These are phyloP conservation scores for Microtus richardsoni DNA, from an alignment of 2,113 vertebrate genomes.

Conservation along the genomic window DNA sequence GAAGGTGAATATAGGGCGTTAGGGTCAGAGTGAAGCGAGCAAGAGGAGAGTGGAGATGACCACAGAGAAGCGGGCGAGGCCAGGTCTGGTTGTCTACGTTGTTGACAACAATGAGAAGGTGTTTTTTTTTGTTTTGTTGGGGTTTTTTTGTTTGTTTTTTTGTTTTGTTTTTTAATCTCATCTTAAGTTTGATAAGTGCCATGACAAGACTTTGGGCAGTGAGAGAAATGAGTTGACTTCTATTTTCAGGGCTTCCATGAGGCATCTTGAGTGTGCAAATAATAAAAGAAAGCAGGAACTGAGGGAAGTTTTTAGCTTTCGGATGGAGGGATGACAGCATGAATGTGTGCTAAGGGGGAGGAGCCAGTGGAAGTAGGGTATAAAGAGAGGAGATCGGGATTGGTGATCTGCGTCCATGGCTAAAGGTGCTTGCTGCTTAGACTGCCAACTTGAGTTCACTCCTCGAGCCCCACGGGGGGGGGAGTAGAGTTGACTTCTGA, in stretches of 20 bases:
- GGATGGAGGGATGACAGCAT: not conserved
- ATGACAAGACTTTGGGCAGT: not conserved
- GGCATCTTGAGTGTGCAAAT: not conserved
- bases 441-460: too few relatives aligned
- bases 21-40: slow-evolving; percentile 1
- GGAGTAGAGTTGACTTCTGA: too few relatives aligned
- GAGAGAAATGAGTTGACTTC: not conserved
- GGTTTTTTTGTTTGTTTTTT: too few relatives aligned
- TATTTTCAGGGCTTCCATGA: slow-evolving; percentile 16
- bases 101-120: not conserved
- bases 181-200: not conserved
- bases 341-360: not conserved
- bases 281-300: not conserved
- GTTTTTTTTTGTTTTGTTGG: not conserved
- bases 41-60: not conserved
- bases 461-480: not conserved
- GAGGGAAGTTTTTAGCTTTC: not conserved
- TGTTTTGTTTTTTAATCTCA: too few relatives aligned
- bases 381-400: not conserved
- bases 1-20: not conserved
- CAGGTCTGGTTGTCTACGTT: not conserved
- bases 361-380: not conserved
- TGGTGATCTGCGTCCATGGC: not conserved
- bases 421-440: not conserved
- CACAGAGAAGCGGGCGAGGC: not conserved